phyloP scores from a whole-genome alignment of 2,797 vertebrate species.

The Menidia menidia region DNA sequence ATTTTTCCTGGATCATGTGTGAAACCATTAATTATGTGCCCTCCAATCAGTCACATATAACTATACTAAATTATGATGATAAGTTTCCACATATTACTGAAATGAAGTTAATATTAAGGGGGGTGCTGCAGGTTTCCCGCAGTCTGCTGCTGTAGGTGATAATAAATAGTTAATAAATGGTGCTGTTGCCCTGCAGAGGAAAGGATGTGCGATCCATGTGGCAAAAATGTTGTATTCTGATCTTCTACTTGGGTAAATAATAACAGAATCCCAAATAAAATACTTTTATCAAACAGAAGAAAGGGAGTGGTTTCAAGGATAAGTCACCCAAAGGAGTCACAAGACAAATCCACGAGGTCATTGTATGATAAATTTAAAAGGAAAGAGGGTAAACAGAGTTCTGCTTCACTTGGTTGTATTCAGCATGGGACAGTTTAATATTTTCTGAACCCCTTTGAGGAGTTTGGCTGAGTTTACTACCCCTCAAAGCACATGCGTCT shows the following conservation, averaged over 20 bases:
- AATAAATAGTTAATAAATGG: slow-evolving; percentile 22
- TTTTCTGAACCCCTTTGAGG: not conserved
- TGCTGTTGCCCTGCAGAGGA: not conserved
- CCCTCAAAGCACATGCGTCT: not conserved
- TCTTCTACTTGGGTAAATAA: not conserved
- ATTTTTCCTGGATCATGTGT: not conserved
- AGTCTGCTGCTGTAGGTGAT: slow-evolving; percentile 4
- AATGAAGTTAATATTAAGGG: slow-evolving; percentile 11
- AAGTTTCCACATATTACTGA: slow-evolving; percentile 7
- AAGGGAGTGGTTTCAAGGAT: not conserved
- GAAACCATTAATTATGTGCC: not conserved
- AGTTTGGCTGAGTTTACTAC: not conserved
- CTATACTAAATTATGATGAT: not conserved
- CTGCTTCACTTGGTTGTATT: not conserved
- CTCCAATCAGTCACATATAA: not conserved
- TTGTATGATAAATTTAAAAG: slow-evolving; percentile 4
- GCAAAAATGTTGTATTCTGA: not conserved
- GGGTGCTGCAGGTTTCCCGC: not conserved
- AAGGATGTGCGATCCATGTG: not conserved
- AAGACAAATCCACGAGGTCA: not conserved
- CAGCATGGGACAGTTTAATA: not conserved
- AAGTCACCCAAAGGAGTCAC: not conserved
- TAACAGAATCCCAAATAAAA: not conserved
- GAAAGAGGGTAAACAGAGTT: not conserved
- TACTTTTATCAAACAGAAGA: slow-evolving; percentile 1